These are phyloP conservation scores for Leptosomus discolor DNA, from an alignment of 2,113 vertebrate genomes.

Conservation along the genomic window DNA sequence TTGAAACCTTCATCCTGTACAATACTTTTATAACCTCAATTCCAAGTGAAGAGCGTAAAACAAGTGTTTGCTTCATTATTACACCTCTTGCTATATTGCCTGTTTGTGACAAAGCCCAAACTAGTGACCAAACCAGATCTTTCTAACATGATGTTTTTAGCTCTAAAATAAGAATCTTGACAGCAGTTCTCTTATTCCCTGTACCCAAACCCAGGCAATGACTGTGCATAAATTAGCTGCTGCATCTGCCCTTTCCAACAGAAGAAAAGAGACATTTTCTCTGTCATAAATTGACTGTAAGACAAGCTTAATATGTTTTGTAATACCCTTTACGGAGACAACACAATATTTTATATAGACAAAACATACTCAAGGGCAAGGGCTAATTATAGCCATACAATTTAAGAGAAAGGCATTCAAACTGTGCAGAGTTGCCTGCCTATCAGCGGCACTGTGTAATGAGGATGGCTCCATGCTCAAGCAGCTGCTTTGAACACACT, in stretches of 20 bases:
- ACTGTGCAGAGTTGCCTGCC: not conserved
- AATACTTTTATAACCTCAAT: not conserved
- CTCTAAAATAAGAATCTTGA: not conserved
- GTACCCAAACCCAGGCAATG: not conserved
- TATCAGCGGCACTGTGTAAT: rapidly evolving
- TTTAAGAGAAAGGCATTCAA: not conserved
- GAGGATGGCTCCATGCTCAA: not conserved
- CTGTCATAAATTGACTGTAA: not conserved
- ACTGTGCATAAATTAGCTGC: not conserved
- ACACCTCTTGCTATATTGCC: not conserved
- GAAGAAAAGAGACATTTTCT: not conserved
- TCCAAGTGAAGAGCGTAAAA: not conserved
- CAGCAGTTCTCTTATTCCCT: not conserved
- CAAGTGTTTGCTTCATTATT: not conserved
- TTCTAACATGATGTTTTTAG: not conserved
- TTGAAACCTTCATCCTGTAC: not conserved
- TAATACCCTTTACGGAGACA: not conserved
- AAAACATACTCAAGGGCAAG: not conserved
- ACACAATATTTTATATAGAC: not conserved
- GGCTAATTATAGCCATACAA: not conserved
- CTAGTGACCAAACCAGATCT: not conserved
- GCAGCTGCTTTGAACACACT: not conserved
- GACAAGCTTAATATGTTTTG: not conserved
- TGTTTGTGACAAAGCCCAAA: not conserved
- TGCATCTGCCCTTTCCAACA: not conserved